Evolutionary conservation across 2,113 vertebrate species (phyloP).

Genomic region (Heptranchias perlo): DNA sequence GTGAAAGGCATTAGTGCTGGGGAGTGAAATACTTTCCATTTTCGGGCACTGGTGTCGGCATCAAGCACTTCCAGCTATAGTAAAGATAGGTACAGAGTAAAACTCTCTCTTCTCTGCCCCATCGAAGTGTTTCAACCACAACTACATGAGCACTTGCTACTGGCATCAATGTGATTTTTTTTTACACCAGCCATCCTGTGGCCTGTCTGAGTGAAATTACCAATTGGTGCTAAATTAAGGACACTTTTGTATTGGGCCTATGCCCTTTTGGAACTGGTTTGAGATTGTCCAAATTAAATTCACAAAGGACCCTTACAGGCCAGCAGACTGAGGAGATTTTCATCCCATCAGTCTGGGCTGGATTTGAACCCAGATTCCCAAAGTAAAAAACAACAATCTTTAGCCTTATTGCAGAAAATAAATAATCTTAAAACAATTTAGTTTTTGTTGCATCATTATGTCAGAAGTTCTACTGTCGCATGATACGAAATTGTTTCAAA

Average conservation of each 20-base stretch:
- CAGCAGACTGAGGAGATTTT: background rate
- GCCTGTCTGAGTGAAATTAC: background rate
- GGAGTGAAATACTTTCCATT: background rate
- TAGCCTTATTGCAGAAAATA: background rate
- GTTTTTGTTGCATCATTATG: background rate
- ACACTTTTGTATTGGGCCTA: background rate
- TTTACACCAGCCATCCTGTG: background rate
- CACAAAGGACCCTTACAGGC: background rate
- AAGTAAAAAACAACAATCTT: background rate
- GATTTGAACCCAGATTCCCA: background rate
- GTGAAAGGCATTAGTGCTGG: background rate
- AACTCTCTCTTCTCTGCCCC: background rate
- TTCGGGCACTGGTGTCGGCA: background rate
- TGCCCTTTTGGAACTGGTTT: too few relatives aligned
- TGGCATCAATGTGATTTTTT: background rate
- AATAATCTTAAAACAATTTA: background rate
- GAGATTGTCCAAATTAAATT: background rate
- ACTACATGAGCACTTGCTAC: background rate
- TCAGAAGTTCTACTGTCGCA: slow-evolving; percentile 34
- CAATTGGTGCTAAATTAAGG: background rate
- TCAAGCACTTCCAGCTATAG: background rate
- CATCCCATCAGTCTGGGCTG: background rate
- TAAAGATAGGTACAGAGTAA: background rate
- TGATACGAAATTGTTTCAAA: background rate
- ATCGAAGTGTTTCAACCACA: background rate